These are phyloP conservation scores for Elephantulus edwardii DNA, from an alignment of 2,113 vertebrate genomes.

Conservation along the genomic window DNA sequence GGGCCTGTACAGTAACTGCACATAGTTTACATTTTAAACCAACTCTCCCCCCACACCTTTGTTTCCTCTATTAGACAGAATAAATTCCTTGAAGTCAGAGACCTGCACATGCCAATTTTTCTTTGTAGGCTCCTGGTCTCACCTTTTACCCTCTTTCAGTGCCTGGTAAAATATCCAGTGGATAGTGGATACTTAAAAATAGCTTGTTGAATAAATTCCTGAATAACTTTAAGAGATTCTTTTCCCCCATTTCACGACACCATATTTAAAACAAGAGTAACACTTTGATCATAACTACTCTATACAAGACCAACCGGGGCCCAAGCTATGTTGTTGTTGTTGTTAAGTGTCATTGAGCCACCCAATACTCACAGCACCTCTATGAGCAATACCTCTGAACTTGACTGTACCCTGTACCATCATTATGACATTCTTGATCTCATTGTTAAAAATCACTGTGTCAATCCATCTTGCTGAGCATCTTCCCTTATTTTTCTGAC, in stretches of 20 bases:
- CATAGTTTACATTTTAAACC: slow-evolving; percentile 3
- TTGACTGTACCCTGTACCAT: no score
- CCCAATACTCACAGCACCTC: no score
- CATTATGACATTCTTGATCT: no score
- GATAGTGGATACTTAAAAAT: not conserved
- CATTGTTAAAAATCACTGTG: no score
- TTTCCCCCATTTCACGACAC: not conserved
- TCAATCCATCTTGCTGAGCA: no score
- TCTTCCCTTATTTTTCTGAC: no score
- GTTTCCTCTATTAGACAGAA: not conserved
- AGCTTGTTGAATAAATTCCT: slow-evolving; percentile 7
- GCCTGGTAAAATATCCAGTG: not conserved
- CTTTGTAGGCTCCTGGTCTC: not conserved
- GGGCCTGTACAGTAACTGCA: not conserved
- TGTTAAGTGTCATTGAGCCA: no score
- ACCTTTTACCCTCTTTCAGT: not conserved
- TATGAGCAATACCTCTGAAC: no score
- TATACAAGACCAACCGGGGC: no score
- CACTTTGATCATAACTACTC: not conserved
- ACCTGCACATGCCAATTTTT: not conserved
- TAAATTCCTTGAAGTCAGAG: not conserved
- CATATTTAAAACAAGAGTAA: slow-evolving; percentile 17
- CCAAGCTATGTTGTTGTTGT: no score
- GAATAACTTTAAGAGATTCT: not conserved
- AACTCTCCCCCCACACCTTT: not conserved